Base-by-base conservation (phyloP, 2,888 invertebrate genomes). In the Torymus aiolomorphi region DNA sequence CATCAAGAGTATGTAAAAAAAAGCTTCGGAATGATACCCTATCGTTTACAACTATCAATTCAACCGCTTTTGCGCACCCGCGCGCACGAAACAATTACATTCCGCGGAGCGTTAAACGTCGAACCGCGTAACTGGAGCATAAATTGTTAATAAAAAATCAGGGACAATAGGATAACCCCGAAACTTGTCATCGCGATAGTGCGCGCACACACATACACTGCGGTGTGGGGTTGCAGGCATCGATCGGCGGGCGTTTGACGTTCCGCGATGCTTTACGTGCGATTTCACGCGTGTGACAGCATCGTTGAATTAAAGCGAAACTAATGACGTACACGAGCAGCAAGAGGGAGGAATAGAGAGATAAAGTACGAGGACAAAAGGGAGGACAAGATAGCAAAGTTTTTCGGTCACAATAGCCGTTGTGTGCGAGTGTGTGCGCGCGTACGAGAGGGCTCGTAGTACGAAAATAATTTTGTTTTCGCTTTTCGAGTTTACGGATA, bases 221-320 rank as follows among this genome's bases (percentile, higher is more conserved):
- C 54, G 42, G 42, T 42, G 42, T 42, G 42, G 8, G 42, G 42
- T 42, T 42, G 42, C 42, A 8, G 42, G 52, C 61, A 24, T 16
- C 71, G 51, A 12, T 16, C 63, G 12, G 8, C 14, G 2, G 51
- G 56, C 63, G 42, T 76, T 62, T 49, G 63, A 42, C 56, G 56
- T 63, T 20, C 66, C 62, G 63, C 31, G 31, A 57, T 49, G 69
- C 14, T 52, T 42, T 51, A 59, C 24, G 66, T 12, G 11, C 8
- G 24, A 73, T 13, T 42, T 11, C 14, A 18, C 59, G 5, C 13
- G 24, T 5, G 13, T 31, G 16, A 52, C 13, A 31, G 31, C 62
- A 54, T 61, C 63, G 70, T 70, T 42, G 63, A 77, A 77, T 77
- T 77, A 77, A 71, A 59, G 71, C 52, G 52, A 51, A 71, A 76